Base-by-base conservation (phyloP, 2,797 vertebrate species). In the Sarcoramphus papa region DNA sequence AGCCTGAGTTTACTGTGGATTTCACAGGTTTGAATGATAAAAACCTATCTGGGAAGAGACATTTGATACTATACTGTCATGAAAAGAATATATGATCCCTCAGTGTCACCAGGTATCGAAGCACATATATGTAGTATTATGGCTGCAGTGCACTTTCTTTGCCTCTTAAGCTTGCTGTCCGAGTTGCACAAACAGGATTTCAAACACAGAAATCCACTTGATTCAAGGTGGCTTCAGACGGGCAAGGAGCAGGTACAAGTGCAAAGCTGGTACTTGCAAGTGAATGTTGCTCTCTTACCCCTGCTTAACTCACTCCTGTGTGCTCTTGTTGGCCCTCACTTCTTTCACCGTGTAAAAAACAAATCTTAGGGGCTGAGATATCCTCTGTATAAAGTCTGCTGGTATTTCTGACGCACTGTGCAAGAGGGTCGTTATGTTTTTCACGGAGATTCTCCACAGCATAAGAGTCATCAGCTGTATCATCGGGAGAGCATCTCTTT, bases 91-190 rank as follows among this genome's bases (percentile, higher is more conserved):
- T 6, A 7, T 1, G 21, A 25, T n/a, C 33, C 37, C 27, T 45
- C 64, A 10, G 10, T 5, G 21, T 10, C 62, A 75, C 20, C 28
- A 25, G 12, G n/a, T 28, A 28, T 0, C 7, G 51, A 73, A 43
- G 48, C 0, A 1, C 48, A 16, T 1, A 5, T 23, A 1, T 2
- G 14, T 0, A 22, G 14, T 1, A 9, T 3, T 17, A 43, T 0
- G 7, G 33, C 76, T 31, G 43, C 27, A 50, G 23, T 1, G 37
- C 8, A 6, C 25, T 17, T 76, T 14, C 77, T 79, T 43, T n/a
- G 47, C 31, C 74, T 65, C n/a, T 60, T 31, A 22, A 40, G 65
- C 75, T n/a, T 33, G 31, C 41, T 53, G 35, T 74, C 40, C 1
- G 15, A 73, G 75, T 14, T 22, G 56, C 51, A 62, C 40, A 24